These are phyloP conservation scores for Sakesphorus luctuosus DNA, from an alignment of 2,113 vertebrate genomes.

Conservation along the genomic window DNA sequence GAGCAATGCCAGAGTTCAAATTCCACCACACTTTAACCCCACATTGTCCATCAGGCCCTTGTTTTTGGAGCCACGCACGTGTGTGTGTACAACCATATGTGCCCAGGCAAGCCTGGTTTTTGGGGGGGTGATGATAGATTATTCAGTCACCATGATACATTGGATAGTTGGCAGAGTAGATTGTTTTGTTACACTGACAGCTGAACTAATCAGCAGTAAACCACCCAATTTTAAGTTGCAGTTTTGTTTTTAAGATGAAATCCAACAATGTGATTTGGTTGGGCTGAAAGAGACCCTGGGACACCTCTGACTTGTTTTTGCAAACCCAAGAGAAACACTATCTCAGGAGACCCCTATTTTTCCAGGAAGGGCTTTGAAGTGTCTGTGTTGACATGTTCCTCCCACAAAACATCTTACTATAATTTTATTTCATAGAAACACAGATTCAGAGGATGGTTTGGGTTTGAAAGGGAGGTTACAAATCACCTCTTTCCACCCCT, in stretches of 20 bases:
- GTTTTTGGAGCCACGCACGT: neutral
- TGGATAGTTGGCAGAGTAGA: neutral
- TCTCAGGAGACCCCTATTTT: neutral
- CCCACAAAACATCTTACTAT: neutral
- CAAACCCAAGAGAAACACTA: neutral
- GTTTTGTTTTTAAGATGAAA: neutral
- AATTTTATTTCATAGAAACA: accelerated
- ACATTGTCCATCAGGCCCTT: accelerated
- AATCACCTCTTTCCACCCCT: too few relatives aligned
- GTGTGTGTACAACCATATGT: accelerated
- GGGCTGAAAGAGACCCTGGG: neutral
- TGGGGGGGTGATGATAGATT: accelerated
- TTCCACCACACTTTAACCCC: neutral
- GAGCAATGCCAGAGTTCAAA: neutral
- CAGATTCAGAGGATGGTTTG: neutral
- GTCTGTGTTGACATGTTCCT: neutral
- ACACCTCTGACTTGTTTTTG: neutral
- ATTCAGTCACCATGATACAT: neutral
- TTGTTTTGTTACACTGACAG: neutral
- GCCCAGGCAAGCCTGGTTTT: neutral
- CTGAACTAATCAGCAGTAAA: neutral
- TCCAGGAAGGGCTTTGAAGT: neutral
- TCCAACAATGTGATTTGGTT: neutral
- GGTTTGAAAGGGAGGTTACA: neutral
- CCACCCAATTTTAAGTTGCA: neutral